Percentiles rank a stretch among this genome's conserved stretches.
These are phyloP conservation scores for Microdon myrmicae DNA, from an alignment of 2,888 invertebrate species.

Conservation along the genomic window DNA sequence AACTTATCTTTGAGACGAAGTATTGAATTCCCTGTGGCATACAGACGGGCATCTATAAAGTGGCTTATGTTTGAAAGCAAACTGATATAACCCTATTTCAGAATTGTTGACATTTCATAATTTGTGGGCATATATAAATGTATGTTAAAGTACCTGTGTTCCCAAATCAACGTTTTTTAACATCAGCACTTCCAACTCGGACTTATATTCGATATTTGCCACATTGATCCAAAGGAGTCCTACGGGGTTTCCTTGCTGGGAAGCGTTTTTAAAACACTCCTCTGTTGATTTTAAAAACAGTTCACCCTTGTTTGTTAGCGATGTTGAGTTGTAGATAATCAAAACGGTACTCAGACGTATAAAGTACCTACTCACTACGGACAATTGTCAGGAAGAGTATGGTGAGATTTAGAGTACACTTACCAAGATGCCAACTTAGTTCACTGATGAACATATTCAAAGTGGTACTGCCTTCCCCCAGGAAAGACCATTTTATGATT, in stretches of 20 bases:
- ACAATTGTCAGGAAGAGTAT: too few species aligned
- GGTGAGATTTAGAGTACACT: too few species aligned
- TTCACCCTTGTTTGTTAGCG: constrained; percentile 12
- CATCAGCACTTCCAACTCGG: constrained; percentile 54
- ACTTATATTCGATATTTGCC: constrained; percentile 47
- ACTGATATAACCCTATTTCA: constrained; percentile 62
- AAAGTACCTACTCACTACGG: too few species aligned
- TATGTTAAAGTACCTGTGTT: constrained; percentile 57
- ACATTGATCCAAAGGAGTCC: constrained; percentile 62
- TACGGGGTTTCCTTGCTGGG: constrained; percentile 45
- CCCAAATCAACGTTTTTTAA: constrained; percentile 58
- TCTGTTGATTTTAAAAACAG: constrained; percentile 59
- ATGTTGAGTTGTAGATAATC: constrained; percentile 58
- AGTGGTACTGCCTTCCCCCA: too few species aligned
- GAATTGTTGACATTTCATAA: too few species aligned
- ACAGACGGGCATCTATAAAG: constrained; percentile 62
- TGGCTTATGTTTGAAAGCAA: constrained; percentile 57
- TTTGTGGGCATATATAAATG: neutral
- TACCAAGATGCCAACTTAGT: too few species aligned
- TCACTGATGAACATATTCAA: too few species aligned
- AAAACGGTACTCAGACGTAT: constrained; percentile 58
- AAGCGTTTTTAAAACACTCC: constrained; percentile 53
- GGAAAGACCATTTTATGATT: too few species aligned
- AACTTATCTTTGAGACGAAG: constrained; percentile 63
- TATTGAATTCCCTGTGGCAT: constrained; percentile 61